phyloP scores from a whole-genome alignment of 2,797 vertebrate species.

The Microhierax caerulescens region DNA sequence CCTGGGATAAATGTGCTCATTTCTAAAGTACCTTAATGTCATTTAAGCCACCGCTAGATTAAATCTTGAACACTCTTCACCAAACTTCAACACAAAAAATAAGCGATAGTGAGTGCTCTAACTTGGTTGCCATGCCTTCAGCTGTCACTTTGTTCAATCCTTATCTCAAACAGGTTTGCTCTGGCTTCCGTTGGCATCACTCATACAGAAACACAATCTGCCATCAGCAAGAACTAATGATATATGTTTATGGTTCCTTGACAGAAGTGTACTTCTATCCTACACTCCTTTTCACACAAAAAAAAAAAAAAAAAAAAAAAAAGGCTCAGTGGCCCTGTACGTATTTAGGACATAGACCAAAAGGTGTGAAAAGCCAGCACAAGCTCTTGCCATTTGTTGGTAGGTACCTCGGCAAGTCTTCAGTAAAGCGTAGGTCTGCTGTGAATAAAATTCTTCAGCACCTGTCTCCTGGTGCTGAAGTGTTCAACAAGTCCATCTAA shows the following conservation, averaged over 20 bases:
- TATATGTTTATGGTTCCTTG: neutral
- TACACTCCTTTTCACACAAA: neutral
- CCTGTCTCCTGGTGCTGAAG: neutral
- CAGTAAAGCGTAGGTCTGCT: neutral
- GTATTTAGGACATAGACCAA: neutral
- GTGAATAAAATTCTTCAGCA: neutral
- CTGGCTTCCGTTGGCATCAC: neutral
- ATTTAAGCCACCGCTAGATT: neutral
- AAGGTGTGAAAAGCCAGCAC: neutral
- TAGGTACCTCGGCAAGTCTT: neutral
- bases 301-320: neutral
- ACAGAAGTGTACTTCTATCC: neutral
- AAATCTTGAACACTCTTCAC: neutral
- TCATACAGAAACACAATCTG: neutral
- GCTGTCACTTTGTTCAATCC: neutral
- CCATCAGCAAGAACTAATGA: neutral
- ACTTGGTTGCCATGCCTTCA: neutral
- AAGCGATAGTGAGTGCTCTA: neutral
- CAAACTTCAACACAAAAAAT: neutral
- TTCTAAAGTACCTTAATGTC: neutral
- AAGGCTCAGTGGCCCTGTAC: neutral
- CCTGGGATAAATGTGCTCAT: neutral
- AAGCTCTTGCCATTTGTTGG: rapidly evolving
- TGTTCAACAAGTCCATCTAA: neutral
- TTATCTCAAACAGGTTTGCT: neutral